A percentile compares a stretch with the other conserved stretches of the same genome.
Conservation (phyloP, 2,113 vertebrate genomes). For the Gadus chalcogrammus region DNA sequence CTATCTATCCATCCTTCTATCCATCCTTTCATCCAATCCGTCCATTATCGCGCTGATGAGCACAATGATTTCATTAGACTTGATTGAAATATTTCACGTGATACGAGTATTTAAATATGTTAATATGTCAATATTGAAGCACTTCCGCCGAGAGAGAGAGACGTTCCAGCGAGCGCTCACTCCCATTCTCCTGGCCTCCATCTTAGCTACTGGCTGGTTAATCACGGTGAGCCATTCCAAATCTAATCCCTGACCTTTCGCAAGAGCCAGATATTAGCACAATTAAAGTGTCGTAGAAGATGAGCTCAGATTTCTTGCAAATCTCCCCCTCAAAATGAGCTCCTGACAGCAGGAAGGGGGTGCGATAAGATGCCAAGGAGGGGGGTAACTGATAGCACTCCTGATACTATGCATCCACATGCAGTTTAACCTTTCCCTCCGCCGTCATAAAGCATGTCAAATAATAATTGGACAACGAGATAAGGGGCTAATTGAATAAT, state of each 20-base stretch:
- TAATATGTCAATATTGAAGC: no score
- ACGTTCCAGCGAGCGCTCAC: background rate
- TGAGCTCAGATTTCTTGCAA: constrained; percentile 78
- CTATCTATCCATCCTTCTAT: background rate
- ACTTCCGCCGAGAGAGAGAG: background rate
- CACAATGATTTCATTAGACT: no score
- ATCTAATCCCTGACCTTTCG: constrained; percentile 84
- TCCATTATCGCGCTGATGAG: background rate
- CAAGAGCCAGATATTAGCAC: constrained; percentile 75
- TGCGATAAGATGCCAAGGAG: constrained; percentile 79
- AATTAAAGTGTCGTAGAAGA: constrained; percentile 80
- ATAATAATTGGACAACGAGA: constrained; percentile 44
- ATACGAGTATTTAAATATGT: no score
- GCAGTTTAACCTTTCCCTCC: constrained; percentile 64
- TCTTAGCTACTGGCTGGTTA: constrained; percentile 59
- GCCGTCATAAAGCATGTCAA: constrained; percentile 41
- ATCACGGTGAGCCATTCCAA: constrained; percentile 76
- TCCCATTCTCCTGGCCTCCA: constrained; percentile 25
- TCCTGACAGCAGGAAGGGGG: constrained; percentile 77
- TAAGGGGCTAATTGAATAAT: constrained; percentile 44
- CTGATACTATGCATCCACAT: constrained; percentile 69
- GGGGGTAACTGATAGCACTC: constrained; percentile 78
- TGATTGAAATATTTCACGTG: no score
- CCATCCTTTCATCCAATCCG: background rate
- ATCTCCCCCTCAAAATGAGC: constrained; percentile 77